Evolutionary conservation across 1,140 invertebrate genomes (phyloP).

Genomic region (Procambarus clarkii): DNA sequence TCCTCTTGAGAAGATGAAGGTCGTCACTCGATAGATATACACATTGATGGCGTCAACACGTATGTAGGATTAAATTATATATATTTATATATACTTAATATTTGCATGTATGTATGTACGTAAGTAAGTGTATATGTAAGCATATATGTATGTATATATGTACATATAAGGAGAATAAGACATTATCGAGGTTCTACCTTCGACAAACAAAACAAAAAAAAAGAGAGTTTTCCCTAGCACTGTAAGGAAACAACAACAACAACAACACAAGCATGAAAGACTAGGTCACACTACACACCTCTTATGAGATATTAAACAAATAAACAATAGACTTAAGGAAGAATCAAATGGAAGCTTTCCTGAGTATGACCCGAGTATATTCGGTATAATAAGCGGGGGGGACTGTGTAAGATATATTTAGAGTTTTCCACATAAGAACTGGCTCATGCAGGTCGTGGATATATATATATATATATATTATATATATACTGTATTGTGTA

Average conservation of each 20-base stretch:
- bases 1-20: constrained; percentile 28
- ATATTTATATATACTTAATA: constrained; percentile 30
- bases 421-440: too few species aligned
- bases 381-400: too few species aligned
- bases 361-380: neutral
- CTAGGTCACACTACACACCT: neutral
- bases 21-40: neutral
- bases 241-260: too few species aligned
- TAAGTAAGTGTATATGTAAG: constrained; percentile 22
- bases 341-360: neutral
- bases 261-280: neutral
- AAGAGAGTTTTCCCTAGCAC: too few species aligned
- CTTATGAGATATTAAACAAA: neutral
- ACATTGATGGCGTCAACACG: neutral
- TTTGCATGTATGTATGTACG: constrained; percentile 10
- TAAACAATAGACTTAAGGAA: neutral
- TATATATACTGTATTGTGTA: too few species aligned
- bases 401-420: too few species aligned
- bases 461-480: too few species aligned
- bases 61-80: neutral
- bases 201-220: too few species aligned
- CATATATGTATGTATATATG: neutral
- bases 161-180: neutral
- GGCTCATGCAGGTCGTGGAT: too few species aligned
- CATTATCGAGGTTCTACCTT: neutral